These are phyloP conservation scores for Drosophila pruinosa DNA, from an alignment of 1,140 invertebrate genomes.

Conservation along the genomic window DNA sequence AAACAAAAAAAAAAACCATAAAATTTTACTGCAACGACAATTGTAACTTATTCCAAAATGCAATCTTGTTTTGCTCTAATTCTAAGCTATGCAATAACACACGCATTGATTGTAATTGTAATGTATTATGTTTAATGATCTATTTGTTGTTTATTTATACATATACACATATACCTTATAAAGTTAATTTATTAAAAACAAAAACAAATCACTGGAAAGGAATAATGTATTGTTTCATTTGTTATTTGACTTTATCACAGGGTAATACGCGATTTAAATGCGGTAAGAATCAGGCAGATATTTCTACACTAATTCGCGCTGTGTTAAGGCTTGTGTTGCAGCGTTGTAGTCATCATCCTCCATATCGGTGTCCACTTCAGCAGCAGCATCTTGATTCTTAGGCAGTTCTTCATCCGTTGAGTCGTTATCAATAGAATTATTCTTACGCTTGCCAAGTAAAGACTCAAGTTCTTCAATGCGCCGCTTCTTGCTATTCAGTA, in stretches of 20 bases:
- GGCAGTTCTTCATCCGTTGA: not conserved
- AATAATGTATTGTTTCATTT: not conserved
- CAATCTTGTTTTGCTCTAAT: slow-evolving; percentile 66
- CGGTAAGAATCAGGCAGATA: not conserved
- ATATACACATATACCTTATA: slow-evolving; percentile 64
- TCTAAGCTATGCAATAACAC: slow-evolving; percentile 52
- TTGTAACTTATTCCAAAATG: slow-evolving; percentile 71
- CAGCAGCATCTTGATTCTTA: not conserved
- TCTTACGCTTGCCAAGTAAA: slow-evolving; percentile 17
- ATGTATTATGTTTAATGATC: slow-evolving; percentile 72
- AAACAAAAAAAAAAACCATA: slow-evolving; percentile 3
- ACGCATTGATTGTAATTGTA: slow-evolving; percentile 68
- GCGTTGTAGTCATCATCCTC: slow-evolving; percentile 18
- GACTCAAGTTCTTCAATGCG: slow-evolving; percentile 45
- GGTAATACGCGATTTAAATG: slow-evolving; percentile 36
- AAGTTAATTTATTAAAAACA: slow-evolving; percentile 76
- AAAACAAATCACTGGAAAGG: slow-evolving; percentile 45
- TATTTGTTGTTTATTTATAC: slow-evolving; percentile 81
- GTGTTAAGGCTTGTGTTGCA: slow-evolving; percentile 45
- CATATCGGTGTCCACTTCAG: slow-evolving; percentile 7
- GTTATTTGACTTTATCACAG: not conserved
- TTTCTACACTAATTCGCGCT: not conserved
- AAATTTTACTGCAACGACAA: slow-evolving; percentile 56
- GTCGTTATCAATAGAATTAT: not conserved
- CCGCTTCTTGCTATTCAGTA: slow-evolving; percentile 58